A percentile compares a stretch with the other conserved stretches of the same genome.
Evolutionary conservation across 1,140 invertebrate species (phyloP).

Genomic region (Lethocerus indicus): DNA sequence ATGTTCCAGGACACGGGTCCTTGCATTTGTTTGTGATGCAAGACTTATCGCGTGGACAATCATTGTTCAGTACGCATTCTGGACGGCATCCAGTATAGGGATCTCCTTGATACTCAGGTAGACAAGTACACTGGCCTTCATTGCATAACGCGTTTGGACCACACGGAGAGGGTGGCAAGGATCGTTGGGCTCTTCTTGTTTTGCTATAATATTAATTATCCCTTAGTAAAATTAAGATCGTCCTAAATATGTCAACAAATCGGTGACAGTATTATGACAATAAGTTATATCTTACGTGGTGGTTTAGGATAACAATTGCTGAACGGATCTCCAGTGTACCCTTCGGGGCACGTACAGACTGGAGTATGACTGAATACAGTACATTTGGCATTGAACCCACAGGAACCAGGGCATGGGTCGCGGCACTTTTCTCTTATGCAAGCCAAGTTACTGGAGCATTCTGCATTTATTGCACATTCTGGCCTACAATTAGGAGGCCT

Average conservation of each 20-base stretch:
- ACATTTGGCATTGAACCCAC: conserved; percentile 42
- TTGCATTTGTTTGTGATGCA: conserved; percentile 32
- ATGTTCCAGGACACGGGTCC: conserved; percentile 32
- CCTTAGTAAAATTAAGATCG: no score
- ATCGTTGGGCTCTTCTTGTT: conserved; percentile 17
- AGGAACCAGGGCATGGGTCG: conserved; percentile 56
- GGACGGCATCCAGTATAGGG: conserved; percentile 30
- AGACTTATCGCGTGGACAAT: conserved; percentile 28
- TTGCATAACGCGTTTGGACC: conserved; percentile 40
- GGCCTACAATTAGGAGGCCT: conserved; percentile 50
- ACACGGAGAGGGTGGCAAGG: conserved; percentile 34
- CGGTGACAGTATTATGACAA: neutral
- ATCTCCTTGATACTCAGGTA: conserved; percentile 35
- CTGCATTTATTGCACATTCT: conserved; percentile 51
- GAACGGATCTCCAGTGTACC: conserved; percentile 41
- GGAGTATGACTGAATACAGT: conserved; percentile 35
- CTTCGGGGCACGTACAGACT: conserved; percentile 33
- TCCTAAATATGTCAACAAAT: no score
- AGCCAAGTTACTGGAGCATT: conserved; percentile 49
- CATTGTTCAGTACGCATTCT: conserved; percentile 31
- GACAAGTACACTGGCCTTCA: conserved; percentile 30
- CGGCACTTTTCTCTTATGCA: conserved; percentile 54
- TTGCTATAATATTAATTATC: conserved; percentile 15
- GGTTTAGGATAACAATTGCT: conserved; percentile 29
- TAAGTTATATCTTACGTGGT: conserved; percentile 16